A percentile compares a stretch with the other conserved stretches of the same genome.
These are phyloP conservation scores for Lordiphosa stackelbergi DNA, from an alignment of 1,140 invertebrate genomes.

Conservation along the genomic window DNA sequence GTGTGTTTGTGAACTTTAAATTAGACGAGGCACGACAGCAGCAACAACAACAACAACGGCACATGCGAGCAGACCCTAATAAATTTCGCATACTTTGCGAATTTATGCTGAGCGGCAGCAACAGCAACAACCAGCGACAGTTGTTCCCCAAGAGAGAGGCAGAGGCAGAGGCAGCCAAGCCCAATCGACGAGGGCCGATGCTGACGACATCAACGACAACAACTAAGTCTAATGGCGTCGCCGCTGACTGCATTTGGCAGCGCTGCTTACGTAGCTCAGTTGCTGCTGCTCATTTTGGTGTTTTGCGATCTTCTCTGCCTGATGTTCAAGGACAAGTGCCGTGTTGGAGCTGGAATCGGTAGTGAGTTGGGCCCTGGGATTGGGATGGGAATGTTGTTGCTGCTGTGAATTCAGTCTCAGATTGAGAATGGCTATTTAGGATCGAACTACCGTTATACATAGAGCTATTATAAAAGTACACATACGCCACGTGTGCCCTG, in stretches of 20 bases:
- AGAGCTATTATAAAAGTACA: too few species aligned
- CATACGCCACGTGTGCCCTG: too few species aligned
- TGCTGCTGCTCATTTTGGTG: constrained; percentile 33
- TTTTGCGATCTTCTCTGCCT: constrained; percentile 43
- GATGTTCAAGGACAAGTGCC: constrained; percentile 67
- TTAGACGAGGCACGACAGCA: constrained; percentile 65
- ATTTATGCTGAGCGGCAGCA: constrained; percentile 67
- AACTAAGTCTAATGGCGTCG: constrained; percentile 55
- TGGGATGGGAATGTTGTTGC: too few species aligned
- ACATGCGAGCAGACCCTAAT: constrained; percentile 70
- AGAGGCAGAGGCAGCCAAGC: constrained; percentile 23
- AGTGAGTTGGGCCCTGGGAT: constrained; percentile 5
- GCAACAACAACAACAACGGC: constrained; percentile 31
- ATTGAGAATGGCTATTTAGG: too few species aligned
- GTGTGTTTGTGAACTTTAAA: constrained; percentile 70
- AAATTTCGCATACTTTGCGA: constrained; percentile 75
- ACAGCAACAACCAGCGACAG: constrained; percentile 56
- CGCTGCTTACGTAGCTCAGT: constrained; percentile 39
- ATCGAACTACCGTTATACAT: too few species aligned
- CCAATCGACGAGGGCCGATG: constrained; percentile 28
- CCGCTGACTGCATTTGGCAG: constrained; percentile 58
- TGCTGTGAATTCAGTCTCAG: too few species aligned
- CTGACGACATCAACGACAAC: constrained; percentile 37
- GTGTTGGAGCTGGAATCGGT: constrained; percentile 26
- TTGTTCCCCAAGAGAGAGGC: constrained; percentile 37